These are phyloP conservation scores for Fragum whitleyi DNA, from an alignment of 2,888 invertebrate species.

Conservation along the genomic window DNA sequence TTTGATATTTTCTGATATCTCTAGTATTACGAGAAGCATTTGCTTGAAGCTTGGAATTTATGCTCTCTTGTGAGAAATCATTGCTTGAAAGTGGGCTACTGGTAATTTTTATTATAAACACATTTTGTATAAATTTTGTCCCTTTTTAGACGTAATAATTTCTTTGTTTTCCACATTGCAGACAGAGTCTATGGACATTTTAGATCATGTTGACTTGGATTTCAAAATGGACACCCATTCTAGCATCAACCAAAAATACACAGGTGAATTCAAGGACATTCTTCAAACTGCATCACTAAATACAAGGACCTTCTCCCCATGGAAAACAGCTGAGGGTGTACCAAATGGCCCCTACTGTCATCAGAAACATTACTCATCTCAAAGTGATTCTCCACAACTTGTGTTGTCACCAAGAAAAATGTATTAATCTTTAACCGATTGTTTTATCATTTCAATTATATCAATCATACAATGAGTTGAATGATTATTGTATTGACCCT, in stretches of 20 bases:
- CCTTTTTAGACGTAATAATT: no score
- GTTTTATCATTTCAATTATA: background rate
- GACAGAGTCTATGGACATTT: constrained; percentile 62
- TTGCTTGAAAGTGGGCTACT: no score
- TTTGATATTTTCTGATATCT: no score
- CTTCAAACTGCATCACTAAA: constrained; percentile 1
- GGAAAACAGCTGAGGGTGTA: background rate
- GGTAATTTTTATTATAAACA: no score
- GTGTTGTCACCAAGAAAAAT: constrained; percentile 23
- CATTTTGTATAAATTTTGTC: no score
- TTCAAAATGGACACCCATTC: background rate
- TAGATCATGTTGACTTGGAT: constrained; percentile 63
- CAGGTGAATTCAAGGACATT: constrained; percentile 3
- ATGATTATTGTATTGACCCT: no score
- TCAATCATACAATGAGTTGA: no score
- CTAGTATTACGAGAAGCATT: no score
- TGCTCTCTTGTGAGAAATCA: no score
- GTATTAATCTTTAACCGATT: constrained; percentile 15
- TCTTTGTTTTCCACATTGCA: constrained; percentile 11
- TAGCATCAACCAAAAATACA: background rate
- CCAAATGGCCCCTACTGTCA: background rate
- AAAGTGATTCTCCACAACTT: background rate
- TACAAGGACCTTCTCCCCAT: background rate
- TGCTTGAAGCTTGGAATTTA: no score
- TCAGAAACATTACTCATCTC: background rate